Evolutionary conservation across 2,888 invertebrate species (phyloP).

Genomic region (Lasioglossum figueresi): DNA sequence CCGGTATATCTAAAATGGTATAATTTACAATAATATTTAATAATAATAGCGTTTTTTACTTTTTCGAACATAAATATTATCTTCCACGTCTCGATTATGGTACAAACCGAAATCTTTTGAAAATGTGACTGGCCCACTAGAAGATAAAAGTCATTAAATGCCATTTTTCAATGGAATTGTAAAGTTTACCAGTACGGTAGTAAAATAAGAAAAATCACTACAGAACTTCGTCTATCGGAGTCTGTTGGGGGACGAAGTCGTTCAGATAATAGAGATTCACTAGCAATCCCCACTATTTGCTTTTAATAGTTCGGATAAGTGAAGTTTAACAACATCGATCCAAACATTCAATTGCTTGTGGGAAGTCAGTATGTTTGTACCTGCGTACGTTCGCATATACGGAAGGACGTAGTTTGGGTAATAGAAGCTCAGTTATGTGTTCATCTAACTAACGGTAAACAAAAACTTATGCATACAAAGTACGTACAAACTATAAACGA

Average conservation of each 20-base stretch:
- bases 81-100: too few species aligned
- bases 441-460: neutral
- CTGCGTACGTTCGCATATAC: neutral
- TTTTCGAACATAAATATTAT: too few species aligned
- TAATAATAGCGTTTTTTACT: too few species aligned
- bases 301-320: neutral
- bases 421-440: neutral
- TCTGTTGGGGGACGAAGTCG: neutral
- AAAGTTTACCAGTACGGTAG: neutral
- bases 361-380: neutral
- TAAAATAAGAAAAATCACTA: neutral
- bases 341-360: neutral
- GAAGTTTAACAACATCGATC: neutral
- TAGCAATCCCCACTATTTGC: neutral
- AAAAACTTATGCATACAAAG: neutral
- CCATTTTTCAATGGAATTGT: neutral
- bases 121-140: too few species aligned
- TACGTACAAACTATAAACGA: neutral
- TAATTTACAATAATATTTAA: too few species aligned
- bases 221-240: neutral
- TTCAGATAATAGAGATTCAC: neutral
- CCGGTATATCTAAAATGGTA: too few species aligned
- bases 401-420: neutral
- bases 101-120: too few species aligned
- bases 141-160: neutral